Evolutionary conservation across 2,113 vertebrate species (phyloP), one percentile per base, ranked within the genome.

Genomic region (Sebastes schlegelii): DNA sequence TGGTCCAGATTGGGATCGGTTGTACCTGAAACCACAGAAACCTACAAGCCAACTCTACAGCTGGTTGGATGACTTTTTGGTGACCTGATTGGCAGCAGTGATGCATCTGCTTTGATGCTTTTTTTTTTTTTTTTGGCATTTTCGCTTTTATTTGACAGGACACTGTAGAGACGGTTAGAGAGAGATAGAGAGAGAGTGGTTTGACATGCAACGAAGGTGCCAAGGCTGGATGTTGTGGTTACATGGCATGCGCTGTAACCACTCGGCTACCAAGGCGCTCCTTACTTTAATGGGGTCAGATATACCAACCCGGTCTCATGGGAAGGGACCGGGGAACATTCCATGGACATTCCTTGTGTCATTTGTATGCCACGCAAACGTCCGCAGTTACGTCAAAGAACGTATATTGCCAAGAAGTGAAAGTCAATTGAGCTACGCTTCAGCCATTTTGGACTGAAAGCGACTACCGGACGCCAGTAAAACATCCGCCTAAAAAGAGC

Each of bases 1-100:
- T 87, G 67, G 52, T 26, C 7, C 16, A 63, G 23, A 58, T 46
- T 66, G 63, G 43, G 76, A 82, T 64, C 65, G 80, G 71, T 17
- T 68, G 6, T 42, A 83, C 71, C 54, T 81, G 62, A 84, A 84
- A 80, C 23, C 13, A 71, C 21, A 70, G 45, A 82, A 67, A 78
- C 58, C 52, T 0, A 49, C 51, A 74, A 8, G 11, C 62, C 23
- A 19, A 13, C 46, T 69, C 52, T 8, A 13, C 23, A 66, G 51
- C 52, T 49, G 26, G 61, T 68, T 51, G 23, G 52, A 69, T 66
- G 23, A 46, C 48, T 71, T 54, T 2, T 13, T 45, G 26, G 55
- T 54, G 17, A 26, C 34, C 34, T 34, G 34, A 34, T 34, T 34
- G 34, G 34, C 34, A 34, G 34, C 34, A 34, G 34, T 34, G 34